Evolutionary conservation across 2,888 invertebrate genomes (phyloP).

Genomic region (Aricia artaxerxes): DNA sequence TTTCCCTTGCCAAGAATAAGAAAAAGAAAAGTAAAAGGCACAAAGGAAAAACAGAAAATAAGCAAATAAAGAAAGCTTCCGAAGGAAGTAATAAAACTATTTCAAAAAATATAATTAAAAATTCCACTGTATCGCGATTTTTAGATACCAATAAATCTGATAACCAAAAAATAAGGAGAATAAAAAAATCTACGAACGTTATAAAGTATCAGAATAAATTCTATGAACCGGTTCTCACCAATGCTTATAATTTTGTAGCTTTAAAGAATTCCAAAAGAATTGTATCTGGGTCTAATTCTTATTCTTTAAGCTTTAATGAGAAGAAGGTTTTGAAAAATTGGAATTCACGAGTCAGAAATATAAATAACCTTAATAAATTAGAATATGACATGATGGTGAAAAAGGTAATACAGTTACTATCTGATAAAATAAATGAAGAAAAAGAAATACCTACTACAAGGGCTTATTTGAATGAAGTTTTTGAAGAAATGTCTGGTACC

Average conservation of each 20-base stretch:
- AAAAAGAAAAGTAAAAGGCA: not conserved
- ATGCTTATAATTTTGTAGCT: conserved; percentile 57
- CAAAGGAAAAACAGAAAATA: not conserved
- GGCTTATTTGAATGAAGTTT: conserved; percentile 54
- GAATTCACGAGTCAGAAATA: conserved; percentile 42
- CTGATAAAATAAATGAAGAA: conserved; percentile 46
- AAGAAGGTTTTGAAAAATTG: conserved; percentile 45
- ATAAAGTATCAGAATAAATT: conserved; percentile 61
- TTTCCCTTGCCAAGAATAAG: conserved; percentile 31
- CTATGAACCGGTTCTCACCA: conserved; percentile 57
- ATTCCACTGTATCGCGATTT: conserved; percentile 55
- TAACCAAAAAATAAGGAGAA: conserved; percentile 52
- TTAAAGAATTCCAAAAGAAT: conserved; percentile 50
- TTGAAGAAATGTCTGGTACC: conserved; percentile 58
- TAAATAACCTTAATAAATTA: conserved; percentile 48
- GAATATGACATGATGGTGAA: conserved; percentile 60
- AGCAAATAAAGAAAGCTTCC: not conserved
- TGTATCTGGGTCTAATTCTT: not conserved
- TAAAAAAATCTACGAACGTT: conserved; percentile 67
- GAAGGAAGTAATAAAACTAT: not conserved
- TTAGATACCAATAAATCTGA: conserved; percentile 37
- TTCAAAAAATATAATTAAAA: conserved; percentile 42
- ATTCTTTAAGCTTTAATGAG: conserved; percentile 38
- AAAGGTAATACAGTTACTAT: conserved; percentile 55
- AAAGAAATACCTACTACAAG: conserved; percentile 41